Percentiles rank a stretch among this genome's conserved stretches.
phyloP scores from a whole-genome alignment of 2,797 vertebrate species.

The Amazona finschi region DNA sequence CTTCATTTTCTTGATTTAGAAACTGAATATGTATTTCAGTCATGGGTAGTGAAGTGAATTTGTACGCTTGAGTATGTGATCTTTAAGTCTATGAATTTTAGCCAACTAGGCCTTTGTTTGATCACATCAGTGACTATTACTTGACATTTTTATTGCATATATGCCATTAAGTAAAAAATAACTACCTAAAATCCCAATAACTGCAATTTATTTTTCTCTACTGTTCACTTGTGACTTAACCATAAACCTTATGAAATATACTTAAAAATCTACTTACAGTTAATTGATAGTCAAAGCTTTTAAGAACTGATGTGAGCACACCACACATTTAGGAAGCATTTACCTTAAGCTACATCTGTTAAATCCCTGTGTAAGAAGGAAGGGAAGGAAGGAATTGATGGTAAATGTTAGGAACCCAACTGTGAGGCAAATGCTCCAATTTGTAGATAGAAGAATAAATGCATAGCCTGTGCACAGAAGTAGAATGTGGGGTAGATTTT shows the following conservation, averaged over 20 bases:
- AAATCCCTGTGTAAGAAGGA: background rate
- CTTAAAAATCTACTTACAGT: background rate
- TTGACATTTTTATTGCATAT: background rate
- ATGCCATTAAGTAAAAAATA: background rate
- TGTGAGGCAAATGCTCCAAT: background rate
- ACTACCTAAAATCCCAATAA: background rate
- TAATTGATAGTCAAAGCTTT: background rate
- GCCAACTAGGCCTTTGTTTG: background rate
- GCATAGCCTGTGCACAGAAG: background rate
- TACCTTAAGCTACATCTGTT: background rate
- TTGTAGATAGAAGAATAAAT: background rate
- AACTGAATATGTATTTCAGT: background rate
- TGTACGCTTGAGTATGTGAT: background rate
- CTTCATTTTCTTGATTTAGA: background rate
- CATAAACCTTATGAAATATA: background rate
- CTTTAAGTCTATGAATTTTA: background rate
- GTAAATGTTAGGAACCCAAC: background rate
- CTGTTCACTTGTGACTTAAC: background rate
- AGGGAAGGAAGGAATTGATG: background rate
- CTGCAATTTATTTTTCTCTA: background rate
- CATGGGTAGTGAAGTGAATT: background rate
- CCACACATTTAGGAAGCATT: background rate
- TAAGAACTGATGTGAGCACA: background rate
- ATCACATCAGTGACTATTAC: background rate
- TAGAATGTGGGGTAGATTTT: background rate